Evolutionary conservation across 1,140 invertebrate species (phyloP), one percentile per base, ranked within the genome.

Genomic region (Ceratina australensis): DNA sequence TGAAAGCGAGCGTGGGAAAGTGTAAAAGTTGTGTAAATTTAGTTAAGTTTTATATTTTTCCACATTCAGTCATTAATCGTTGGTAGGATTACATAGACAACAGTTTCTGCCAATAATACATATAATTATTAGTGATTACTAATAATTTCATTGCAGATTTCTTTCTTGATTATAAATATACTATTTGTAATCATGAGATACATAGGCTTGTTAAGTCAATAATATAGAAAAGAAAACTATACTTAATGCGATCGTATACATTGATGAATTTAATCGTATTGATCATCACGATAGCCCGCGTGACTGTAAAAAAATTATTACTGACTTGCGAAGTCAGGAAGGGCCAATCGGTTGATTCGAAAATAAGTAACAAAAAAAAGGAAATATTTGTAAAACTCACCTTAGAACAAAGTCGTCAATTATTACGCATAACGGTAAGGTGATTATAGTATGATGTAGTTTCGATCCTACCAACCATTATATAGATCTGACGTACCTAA

Each of bases 1-100:
- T 18, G 52, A 16, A 54, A n/a, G 15, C 52, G n/a, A 54, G 52
- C 52, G 52, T 68, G 49, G 66, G 56, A 57, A 28, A 72, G 54
- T 61, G 79, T 80, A 81, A 89, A 87, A 81, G 80, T 88, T 87
- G 85, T 92, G 91, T 92, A 92, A 83, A 87, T 91, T 92, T 91
- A 91, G 87, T 92, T 92, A 91, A 91, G 88, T 92, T 92, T 92
- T 91, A 89, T 91, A 91, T 92, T 92, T 92, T 92, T 91, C 86
- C 90, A 92, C 89, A 87, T 83, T 87, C 85, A 90, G 85, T 90
- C 90, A 89, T 88, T 86, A 86, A 90, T 90, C 86, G 84, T 90
- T 91, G 84, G 86, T 89, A 89, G 85, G 81, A 89, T 85, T 84
- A 87, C 78, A 81, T 87, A 89, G 75, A 79, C 66, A 77, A 60